Percentiles rank a stretch among this genome's conserved stretches.
Evolutionary conservation across 2,113 vertebrate genomes (phyloP).

Genomic region (Romanogobio albipinnatus): DNA sequence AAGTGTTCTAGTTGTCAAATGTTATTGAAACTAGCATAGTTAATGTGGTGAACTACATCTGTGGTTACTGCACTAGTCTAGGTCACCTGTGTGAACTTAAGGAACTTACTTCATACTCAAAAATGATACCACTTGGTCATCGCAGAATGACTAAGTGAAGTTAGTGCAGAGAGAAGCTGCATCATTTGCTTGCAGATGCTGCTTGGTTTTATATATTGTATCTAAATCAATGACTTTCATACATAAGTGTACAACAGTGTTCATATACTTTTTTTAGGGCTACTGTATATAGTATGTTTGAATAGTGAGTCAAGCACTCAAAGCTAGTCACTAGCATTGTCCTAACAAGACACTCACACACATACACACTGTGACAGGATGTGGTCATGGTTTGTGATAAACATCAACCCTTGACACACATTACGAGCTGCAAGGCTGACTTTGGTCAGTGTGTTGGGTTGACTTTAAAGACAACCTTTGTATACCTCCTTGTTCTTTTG

Average conservation of each 20-base stretch:
- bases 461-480: background rate
- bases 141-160: background rate
- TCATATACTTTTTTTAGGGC: background rate
- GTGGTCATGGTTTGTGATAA: constrained; percentile 47
- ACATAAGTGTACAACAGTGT: background rate
- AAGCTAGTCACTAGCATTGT: constrained; percentile 34
- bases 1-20: background rate
- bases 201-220: background rate
- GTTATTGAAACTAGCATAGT: background rate
- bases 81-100: background rate
- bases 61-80: background rate
- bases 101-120: background rate
- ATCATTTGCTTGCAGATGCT: background rate
- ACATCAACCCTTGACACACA: constrained; percentile 25
- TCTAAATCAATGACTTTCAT: background rate
- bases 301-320: background rate
- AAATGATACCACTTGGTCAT: background rate
- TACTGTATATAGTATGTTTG: background rate
- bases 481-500: background rate
- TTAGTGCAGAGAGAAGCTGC: background rate
- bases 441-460: constrained; percentile 24
- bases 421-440: background rate
- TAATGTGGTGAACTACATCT: background rate
- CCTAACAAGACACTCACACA: background rate
- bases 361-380: constrained; percentile 48